Evolutionary conservation across 2,888 invertebrate species (phyloP), one percentile per base, ranked within the genome.

Genomic region (Torymus aiolomorphi): DNA sequence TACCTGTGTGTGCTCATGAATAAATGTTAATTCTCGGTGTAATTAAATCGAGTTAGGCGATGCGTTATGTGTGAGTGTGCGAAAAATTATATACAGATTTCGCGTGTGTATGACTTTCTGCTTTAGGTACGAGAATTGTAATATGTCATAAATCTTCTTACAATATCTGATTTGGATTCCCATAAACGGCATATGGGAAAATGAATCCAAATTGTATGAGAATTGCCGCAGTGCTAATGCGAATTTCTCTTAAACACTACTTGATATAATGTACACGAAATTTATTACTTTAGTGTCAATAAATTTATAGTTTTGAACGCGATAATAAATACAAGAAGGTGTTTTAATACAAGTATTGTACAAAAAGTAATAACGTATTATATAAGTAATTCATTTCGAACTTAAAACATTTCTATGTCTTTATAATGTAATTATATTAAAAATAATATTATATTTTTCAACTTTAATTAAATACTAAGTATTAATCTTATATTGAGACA

Each of bases 21-120:
- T 78, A 78, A 74, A 78, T 75, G 69, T 31, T 63, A 69, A 78
- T 78, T 70, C 20, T 14, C n/a, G 24, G 54, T 52, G 18, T 71
- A 70, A 75, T 71, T 79, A 61, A 73, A 71, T 67, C 16, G 56
- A 62, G 67, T 18, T 12, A n/a, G 11, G 20, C 49, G 62, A 31
- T 8, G 20, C 61, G 59, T 63, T 56, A 5, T 31, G 57, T 31
- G 31, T 31, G n/a, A n/a, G 14, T 51, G 13, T 18, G 18, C 31
- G 14, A 59, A 70, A 69, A 61, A 76, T 20, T 42, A 51, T 61
- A 16, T 12, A 18, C 31, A 56, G 51, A 59, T 61, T 76, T 63
- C 2, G 2, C 4, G 31, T 16, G n/a, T 18, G n/a, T 31, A n/a
- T 18, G 24, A 18, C 3, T 13, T 31, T 3, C 31, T 11, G 5